These are phyloP conservation scores for Drosophila yakuba DNA, from an alignment of 1,140 invertebrate genomes.

Conservation along the genomic window DNA sequence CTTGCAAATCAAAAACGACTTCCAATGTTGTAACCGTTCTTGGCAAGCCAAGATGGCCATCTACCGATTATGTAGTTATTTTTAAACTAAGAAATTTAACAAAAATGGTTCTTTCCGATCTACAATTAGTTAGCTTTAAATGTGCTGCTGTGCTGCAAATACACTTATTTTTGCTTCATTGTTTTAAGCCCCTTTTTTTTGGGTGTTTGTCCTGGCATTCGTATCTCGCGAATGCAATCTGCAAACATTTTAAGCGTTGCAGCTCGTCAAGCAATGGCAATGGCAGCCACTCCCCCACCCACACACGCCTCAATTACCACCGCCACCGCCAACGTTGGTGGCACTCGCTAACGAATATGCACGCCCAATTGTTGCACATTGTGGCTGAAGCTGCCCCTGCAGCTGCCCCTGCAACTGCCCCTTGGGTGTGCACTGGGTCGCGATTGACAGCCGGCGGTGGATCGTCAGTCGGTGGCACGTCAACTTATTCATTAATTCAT, in stretches of 20 bases:
- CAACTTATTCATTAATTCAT: slow-evolving; percentile 84
- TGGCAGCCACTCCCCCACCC: slow-evolving; percentile 35
- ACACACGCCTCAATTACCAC: slow-evolving; percentile 58
- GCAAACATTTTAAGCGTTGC: slow-evolving; percentile 66
- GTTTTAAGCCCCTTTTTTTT: not conserved
- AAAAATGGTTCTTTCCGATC: no score
- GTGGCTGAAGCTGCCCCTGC: not conserved
- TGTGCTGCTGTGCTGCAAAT: no score
- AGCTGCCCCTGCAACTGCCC: not conserved
- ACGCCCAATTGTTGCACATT: slow-evolving; percentile 85
- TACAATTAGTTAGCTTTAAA: not conserved
- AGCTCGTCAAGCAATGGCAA: slow-evolving; percentile 55
- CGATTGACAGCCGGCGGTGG: slow-evolving; percentile 66
- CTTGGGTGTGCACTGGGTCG: slow-evolving; percentile 1
- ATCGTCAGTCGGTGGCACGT: slow-evolving; percentile 68
- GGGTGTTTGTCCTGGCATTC: slow-evolving; percentile 19
- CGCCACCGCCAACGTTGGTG: slow-evolving; percentile 68
- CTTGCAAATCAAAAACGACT: no score
- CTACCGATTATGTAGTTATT: no score
- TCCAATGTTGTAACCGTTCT: not conserved
- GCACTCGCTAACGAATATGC: slow-evolving; percentile 76
- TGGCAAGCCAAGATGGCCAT: not conserved
- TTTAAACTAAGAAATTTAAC: no score
- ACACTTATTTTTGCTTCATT: not conserved
- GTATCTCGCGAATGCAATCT: slow-evolving; percentile 72